Conservation (phyloP, 1,140 invertebrate species). For the Fopius arisanus region DNA sequence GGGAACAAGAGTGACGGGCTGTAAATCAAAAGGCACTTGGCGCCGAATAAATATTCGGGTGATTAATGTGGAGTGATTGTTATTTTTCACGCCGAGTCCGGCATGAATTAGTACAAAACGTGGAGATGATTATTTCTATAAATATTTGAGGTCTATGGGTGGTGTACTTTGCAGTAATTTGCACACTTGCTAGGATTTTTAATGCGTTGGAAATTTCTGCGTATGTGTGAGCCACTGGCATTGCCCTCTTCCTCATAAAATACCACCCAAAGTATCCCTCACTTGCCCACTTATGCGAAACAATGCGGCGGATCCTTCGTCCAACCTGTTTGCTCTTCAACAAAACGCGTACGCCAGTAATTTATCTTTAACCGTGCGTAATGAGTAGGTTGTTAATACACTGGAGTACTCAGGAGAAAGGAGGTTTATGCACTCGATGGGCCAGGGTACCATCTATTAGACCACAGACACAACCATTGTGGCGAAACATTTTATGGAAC, state of each 20-base stretch:
- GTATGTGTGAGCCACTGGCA: background rate
- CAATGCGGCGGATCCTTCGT: background rate
- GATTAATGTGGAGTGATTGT: background rate
- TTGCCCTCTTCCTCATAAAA: background rate
- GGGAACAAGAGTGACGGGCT: background rate
- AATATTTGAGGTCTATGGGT: too few species aligned
- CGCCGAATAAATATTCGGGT: background rate
- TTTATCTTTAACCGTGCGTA: conserved; percentile 35
- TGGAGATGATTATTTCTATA: too few species aligned
- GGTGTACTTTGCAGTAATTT: too few species aligned
- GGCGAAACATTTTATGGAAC: background rate
- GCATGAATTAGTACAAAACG: too few species aligned
- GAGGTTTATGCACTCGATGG: background rate
- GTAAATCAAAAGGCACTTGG: background rate
- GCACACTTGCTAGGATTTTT: too few species aligned
- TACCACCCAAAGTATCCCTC: background rate
- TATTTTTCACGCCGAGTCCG: too few species aligned
- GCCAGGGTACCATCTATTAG: background rate
- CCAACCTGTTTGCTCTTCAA: conserved; percentile 30
- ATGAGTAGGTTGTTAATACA: conserved; percentile 35
- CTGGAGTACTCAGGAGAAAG: background rate
- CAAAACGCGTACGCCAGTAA: conserved; percentile 21
- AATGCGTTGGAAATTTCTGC: too few species aligned
- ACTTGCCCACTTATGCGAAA: conserved; percentile 4
- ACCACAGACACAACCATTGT: background rate